Evolutionary conservation across 2,797 vertebrate species (phyloP), one percentile per base, ranked within the genome.

Genomic region (Lutjanus argentimaculatus): DNA sequence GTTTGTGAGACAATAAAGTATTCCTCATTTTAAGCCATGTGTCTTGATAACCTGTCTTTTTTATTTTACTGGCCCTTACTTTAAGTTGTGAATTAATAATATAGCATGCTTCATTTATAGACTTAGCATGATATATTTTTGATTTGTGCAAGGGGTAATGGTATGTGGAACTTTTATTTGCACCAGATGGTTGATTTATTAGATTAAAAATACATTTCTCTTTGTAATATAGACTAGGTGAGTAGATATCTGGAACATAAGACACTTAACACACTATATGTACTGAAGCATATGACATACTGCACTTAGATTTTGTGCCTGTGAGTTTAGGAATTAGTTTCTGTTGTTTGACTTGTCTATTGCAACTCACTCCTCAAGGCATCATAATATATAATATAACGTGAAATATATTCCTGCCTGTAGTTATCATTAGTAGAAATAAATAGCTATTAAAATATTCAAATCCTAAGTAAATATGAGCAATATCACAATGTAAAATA

Each of bases 1-100:
- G 55, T 72, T 80, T 80, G 49, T 84, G 57, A 83, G 21, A 83
- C 22, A 84, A 80, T 87, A 85, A 85, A 82, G 6, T 68, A 19
- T 45, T 75, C 0, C 7, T 62, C 7, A n/a, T 58, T 79, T 78
- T 52, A 52, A 43, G 0, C 11, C 66, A 9, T 45, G 19, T 53
- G 9, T 68, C 4, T 48, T 16, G 14, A 53, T 42, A 11, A 14
- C 16, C 3, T 45, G 14, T 15, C 40, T 73, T 56, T 65, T 51
- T 0, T 12, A 36, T 36, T 68, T 5, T 48, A 21, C 45, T 25
- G 5, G 7, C 0, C 14, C 6, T 67, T 58, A 10, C 8, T 66
- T 45, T 49, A 40, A 43, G 1, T 11, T 40, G 4, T 55, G 17
- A 45, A 58, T 52, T 66, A 0, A 42, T 67, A 51, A n/a, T 30